Conservation (phyloP, 2,888 invertebrate species). For the Orgyia antiqua region DNA sequence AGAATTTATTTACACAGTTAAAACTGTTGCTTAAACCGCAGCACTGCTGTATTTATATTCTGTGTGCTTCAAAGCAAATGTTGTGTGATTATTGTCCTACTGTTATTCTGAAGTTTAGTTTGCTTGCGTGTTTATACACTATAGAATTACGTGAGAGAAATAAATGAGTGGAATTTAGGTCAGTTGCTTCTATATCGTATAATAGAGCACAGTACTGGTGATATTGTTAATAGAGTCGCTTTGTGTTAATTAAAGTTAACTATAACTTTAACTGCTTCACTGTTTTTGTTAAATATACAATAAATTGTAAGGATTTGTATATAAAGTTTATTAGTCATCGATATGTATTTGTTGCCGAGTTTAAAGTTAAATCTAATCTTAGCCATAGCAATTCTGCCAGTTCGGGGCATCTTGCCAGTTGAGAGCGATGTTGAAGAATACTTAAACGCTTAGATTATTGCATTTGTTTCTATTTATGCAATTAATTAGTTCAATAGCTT, state of each 20-base stretch:
- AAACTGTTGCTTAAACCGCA: slow-evolving; percentile 17
- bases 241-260: neutral
- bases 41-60: slow-evolving; percentile 20
- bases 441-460: no score
- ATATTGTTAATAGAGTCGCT: neutral
- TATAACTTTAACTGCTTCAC: no score
- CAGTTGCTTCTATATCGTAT: neutral
- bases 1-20: slow-evolving; percentile 24
- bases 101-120: slow-evolving; percentile 13
- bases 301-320: no score
- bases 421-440: no score
- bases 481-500: no score
- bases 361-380: no score
- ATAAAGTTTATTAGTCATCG: no score
- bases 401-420: no score
- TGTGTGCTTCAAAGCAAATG: slow-evolving; percentile 14
- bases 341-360: no score
- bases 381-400: no score
- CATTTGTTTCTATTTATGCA: no score
- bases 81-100: slow-evolving; percentile 12
- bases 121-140: slow-evolving; percentile 7
- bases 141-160: slow-evolving; percentile 5
- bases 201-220: neutral
- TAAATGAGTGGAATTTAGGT: slow-evolving; percentile 3
- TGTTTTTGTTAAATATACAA: no score